Evolutionary conservation across 2,113 vertebrate species (phyloP), one percentile per base, ranked within the genome.

Genomic region (Ardeotis arabs): DNA sequence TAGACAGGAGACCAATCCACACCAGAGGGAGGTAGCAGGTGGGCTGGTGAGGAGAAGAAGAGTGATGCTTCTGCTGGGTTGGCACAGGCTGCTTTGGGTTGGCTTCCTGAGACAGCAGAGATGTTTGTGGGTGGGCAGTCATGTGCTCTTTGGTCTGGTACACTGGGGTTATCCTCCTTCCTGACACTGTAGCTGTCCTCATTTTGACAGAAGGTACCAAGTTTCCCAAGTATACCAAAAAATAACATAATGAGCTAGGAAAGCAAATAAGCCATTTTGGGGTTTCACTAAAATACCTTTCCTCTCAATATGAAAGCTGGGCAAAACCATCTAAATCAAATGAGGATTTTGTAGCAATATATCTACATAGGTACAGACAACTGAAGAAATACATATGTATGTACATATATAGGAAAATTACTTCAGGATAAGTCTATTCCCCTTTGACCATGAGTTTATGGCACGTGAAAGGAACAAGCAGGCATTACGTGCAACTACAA

Each of bases 401-500:
- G 33, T 39, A 77, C 2, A 12, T 33, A 41, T 23, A 76, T 12
- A 69, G 45, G 63, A 78, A 77, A 91, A 78, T 37, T 18, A 67
- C 16, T 74, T 93, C 31, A 50, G 10, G 1, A 0, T 59, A 77
- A 62, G 25, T 55, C 10, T 52, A 22, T 78, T 75, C 44, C 22
- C 67, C 14, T 74, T 63, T 29, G 22, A 75, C 14, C 1, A 5
- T 25, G 24, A 50, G 19, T 8, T 85, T 68, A 77, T 55, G 22
- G 31, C 53, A 55, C 0, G 2, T 14, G n/a, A 63, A 73, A 87
- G 41, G 31, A 91, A 35, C 14, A 35, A 87, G 3, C 3, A 45
- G 21, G 8, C 2, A 3, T 52, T 70, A 37, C 0, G 0, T 23
- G 25, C 12, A 7, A 14, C 45, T 28, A 10, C 15, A 69, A 80